Base-by-base conservation (phyloP, 2,888 invertebrate genomes). In the Gisinianus flammeolus region DNA sequence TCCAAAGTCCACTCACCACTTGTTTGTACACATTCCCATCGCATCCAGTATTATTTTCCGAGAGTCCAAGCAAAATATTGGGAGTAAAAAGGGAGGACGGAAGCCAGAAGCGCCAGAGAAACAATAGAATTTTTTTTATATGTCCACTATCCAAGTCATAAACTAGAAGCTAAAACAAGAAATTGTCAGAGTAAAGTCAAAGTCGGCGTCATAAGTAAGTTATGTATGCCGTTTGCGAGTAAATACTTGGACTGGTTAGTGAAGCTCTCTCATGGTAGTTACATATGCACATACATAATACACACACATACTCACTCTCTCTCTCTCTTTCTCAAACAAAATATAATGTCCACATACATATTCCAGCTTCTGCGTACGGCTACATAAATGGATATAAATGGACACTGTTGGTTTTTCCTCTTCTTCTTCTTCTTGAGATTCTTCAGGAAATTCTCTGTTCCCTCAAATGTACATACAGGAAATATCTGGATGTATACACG, bases 341-440 rank as follows among this genome's bases (percentile, higher is more conserved):
- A 35, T 35, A 12, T 8, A 35, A 35, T 8, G 35, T 35, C 35
- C 35, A 8, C 35, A 35, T 35, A 8, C 35, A 33, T 33, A 33
- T 69, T n/a, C 19, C 44, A 69, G 10, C 16, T 35, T 28, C n/a
- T 28, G n/a, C 67, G 8, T 56, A 71, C 52, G 68, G n/a, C n/a
- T 76, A 69, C 69, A 73, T 56, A 73, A 73, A 76, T 76, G 76
- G 33, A 68, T 75, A 73, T 73, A 73, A 75, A 79, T 79, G 78
- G 58, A 70, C 26, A 62, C 26, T 44, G 44, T 16, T 19, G 12
- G 1, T 19, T 44, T 44, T 44, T 44, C 44, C 44, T 1, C 6
- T 44, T 44, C 19, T 44, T 19, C 44, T 19, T 44, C 6, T 44
- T 44, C 16, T 44, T 8, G 12, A 4, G 2, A 19, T 44, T 44